Base-by-base conservation (phyloP, 2,888 invertebrate genomes). In the Stenolophus ochropezus region DNA sequence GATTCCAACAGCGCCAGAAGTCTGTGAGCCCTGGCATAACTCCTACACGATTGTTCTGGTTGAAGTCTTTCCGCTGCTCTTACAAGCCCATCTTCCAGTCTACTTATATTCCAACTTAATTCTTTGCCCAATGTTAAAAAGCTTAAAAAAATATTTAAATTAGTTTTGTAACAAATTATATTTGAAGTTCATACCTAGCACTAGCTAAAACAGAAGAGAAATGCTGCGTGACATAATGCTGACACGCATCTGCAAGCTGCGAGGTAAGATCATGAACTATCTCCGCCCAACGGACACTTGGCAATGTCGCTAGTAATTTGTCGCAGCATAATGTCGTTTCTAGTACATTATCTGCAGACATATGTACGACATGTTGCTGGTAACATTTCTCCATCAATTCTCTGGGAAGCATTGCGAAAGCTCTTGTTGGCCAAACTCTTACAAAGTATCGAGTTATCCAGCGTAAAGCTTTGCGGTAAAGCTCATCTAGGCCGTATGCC, bases 361-460 rank as follows among this genome's bases (percentile, higher is more conserved):
- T 92, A 87, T 96, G 94, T 0, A 95, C 93, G 8, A 95, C 92
- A 85, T 95, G 95, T 86, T 96, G 95, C 86, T 95, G 94, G 84
- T 94, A 95, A 88, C 96, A 97, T 86, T 96, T 95, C 73, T 96
- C 95, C 84, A 95, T 91, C 3, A 97, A 91, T 86, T 97, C 96
- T 42, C 94, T 92, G 0, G 97, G 96, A 82, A 98, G 89, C 58
- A 94, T 93, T 0, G 97, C 95, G 89, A 98, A 98, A 1, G 95
- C 94, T 86, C 97, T 94, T 1, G 96, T 96, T 0, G 97, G 96
- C 98, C 98, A 98, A 71, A 98, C 95, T 86, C 95, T 93, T 4
- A 94, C 92, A 88, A 97, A 97, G 88, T 98, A 92, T 83, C 94
- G 94, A 21, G 96, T 96, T 56, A 96, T 94, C 98, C 98, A 98